Conservation (phyloP, 2,113 vertebrate genomes). For the Megalops atlanticus region DNA sequence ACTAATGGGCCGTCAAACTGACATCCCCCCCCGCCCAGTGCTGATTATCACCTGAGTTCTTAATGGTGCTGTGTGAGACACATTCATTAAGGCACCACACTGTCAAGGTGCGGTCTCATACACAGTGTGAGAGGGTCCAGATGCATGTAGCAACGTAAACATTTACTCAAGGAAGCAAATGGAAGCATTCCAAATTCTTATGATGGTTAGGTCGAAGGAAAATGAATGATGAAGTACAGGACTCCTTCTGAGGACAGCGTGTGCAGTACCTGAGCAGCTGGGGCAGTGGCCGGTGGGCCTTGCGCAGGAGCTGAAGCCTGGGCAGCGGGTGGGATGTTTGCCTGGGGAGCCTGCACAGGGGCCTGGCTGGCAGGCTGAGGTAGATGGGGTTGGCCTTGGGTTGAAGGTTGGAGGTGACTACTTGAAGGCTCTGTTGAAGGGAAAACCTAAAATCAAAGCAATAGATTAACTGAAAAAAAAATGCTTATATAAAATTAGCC, state of each 20-base stretch:
- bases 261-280: slow-evolving; percentile 52
- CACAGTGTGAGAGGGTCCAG: background rate
- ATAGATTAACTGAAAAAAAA: background rate
- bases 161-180: background rate
- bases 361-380: slow-evolving; percentile 82
- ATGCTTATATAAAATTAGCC: background rate
- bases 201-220: background rate
- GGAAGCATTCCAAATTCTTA: background rate
- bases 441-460: slow-evolving; percentile 71
- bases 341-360: slow-evolving; percentile 71
- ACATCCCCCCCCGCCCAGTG: background rate
- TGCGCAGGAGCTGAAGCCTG: slow-evolving; percentile 65
- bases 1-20: background rate
- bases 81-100: background rate
- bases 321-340: slow-evolving; percentile 68
- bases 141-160: background rate
- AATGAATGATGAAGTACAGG: background rate
- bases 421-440: slow-evolving; percentile 75
- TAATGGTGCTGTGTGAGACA: background rate
- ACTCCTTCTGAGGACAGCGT: background rate
- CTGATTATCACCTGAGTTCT: background rate
- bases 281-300: slow-evolving; percentile 53
- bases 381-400: slow-evolving; percentile 79
- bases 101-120: too few relatives aligned
- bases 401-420: slow-evolving; percentile 75